Base-by-base conservation (phyloP, 2,888 invertebrate genomes). In the Aphidoletes aphidimyza region DNA sequence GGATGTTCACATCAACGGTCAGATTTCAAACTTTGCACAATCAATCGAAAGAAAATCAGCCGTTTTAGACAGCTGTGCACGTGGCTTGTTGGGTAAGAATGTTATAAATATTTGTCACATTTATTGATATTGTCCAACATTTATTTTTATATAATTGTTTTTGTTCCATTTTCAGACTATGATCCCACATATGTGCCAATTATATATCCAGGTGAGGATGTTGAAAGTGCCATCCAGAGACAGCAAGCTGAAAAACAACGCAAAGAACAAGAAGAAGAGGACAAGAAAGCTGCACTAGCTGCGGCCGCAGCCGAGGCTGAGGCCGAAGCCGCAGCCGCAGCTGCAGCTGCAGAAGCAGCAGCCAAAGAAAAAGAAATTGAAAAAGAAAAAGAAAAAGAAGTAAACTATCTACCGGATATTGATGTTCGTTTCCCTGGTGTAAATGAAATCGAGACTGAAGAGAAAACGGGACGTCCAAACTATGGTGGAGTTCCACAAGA, bases 1-100 rank as follows among this genome's bases (percentile, higher is more conserved):
- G 0, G 98, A 99, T 89, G 95, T 96, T 0, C 97, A 96, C 0
- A 91, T 98, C 84, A 97, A 98, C 88, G 95, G 95, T 0, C 92
- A 93, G 85, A 93, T 94, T 84, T 91, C 96, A 83, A 95, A 96
- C 88, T 95, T 96, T 89, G 95, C 95, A 0, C 92, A 93, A 86
- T 91, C 93, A 0, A 92, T 92, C 0, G 93, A 94, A 86, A 91
- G 91, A 86, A 90, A 91, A 45, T 91, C 91, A 84, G 93, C 93
- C 83, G 91, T 92, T 83, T 89, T 94, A 11, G 93, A 93, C 59
- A 92, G 91, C 85, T 94, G 94, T 87, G 90, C 92, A 0, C 86
- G 87, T 22, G 89, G 89, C 86, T 88, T 89, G 17, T 87, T 89
- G 47, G 88, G 88, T 89, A 85, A 86, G n/a, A 84, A 47, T 84